A percentile compares a stretch with the other conserved stretches of the same genome.
Conservation (phyloP, 2,888 invertebrate species). For the Enoplolaimus lenunculus region DNA sequence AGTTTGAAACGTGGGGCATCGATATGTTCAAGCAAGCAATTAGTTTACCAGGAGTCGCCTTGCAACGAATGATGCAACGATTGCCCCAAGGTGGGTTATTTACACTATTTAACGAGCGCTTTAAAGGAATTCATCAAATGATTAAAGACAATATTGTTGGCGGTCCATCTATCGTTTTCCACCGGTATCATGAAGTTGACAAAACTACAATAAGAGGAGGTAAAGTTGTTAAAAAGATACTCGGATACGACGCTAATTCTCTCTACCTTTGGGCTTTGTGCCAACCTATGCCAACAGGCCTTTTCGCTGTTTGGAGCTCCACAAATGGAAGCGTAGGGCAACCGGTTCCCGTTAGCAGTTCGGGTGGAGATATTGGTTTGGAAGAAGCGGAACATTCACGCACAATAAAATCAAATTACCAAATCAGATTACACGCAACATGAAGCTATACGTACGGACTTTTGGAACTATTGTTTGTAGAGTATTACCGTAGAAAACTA, state of each 20-base stretch:
- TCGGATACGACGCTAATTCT: conserved; percentile 1
- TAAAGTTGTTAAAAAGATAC: neutral
- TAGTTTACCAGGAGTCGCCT: no score
- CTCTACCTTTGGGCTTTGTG: conserved; percentile 2
- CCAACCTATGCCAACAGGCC: neutral
- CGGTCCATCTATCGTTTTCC: neutral
- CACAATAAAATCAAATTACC: no score
- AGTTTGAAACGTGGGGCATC: conserved; percentile 12
- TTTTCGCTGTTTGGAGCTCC: neutral
- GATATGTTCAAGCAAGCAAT: no score
- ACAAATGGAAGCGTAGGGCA: no score
- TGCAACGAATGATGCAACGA: conserved; percentile 22
- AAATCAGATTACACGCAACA: no score
- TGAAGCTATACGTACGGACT: no score
- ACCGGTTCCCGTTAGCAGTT: no score
- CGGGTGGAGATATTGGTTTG: no score
- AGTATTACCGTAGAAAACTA: no score
- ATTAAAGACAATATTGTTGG: neutral
- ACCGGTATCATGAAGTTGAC: neutral
- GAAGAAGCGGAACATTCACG: no score
- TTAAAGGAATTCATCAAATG: neutral
- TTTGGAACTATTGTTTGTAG: no score
- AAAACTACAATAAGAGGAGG: neutral
- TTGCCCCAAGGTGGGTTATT: conserved; percentile 13
- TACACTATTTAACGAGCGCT: neutral